Base-by-base conservation (phyloP, 2,888 invertebrate genomes). In the Leistus spinibarbis region DNA sequence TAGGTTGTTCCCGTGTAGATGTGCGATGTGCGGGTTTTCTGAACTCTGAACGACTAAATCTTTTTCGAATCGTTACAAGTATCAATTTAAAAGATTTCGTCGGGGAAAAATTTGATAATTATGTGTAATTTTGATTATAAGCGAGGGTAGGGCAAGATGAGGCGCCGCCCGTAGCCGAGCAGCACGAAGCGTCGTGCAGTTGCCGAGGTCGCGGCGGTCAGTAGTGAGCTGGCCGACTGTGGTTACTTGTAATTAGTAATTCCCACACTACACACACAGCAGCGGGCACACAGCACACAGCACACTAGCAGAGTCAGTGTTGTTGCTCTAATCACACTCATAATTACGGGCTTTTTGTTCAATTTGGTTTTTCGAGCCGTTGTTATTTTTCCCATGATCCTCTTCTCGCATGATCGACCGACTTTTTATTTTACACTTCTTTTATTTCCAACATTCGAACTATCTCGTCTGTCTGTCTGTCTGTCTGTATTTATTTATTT, bases 41-140 rank as follows among this genome's bases (percentile, higher is more conserved):
- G 20, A 19, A 57, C 20, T 19, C 17, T 20, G 17, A 64, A 17
- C 22, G 60, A 23, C 73, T 73, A 73, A 73, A 78, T 79, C 79
- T 79, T 79, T 79, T 80, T 79, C 79, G 78, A 80, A 79, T 80
- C 78, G 78, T 78, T 78, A 78, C 76, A 77, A 80, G 80, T 81
- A 77, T 80, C 77, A 78, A 78, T 78, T 78, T 78, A 66, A 77
- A 77, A 72, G 69, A 76, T 77, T 78, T 79, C 78, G 77, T 81
- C 80, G 79, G 76, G 80, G 79, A 81, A 81, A 82, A 82, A 81
- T 82, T 82, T 81, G 81, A 82, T 84, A 84, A 84, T 84, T 84
- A 84, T 83, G 83, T 83, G 83, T 84, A 84, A 84, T 84, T 84
- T 84, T 82, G 83, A 84, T 84, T 84, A 84, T 84, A 82, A 83